Base-by-base conservation (phyloP, 2,797 vertebrate species). In the Pipistrellus kuhlii region DNA sequence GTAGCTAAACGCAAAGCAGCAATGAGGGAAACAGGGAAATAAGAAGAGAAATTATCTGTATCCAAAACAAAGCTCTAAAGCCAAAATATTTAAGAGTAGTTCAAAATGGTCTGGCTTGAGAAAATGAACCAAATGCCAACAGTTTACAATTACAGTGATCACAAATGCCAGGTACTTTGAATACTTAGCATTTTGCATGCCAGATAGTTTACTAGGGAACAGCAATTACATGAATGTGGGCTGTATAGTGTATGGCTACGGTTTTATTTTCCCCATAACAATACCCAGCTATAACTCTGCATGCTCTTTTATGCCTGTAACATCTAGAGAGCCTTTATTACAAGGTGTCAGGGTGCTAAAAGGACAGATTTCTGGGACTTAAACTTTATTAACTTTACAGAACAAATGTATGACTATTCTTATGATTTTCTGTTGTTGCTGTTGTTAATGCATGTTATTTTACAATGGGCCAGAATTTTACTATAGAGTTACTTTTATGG, bases 181-280 rank as follows among this genome's bases (percentile, higher is more conserved):
- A 94, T 95, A 96, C 62, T 90, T 96, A 97, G 84, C 57, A 84
- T 96, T 97, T 83, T 93, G 91, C 73, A 48, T 97, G 96, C 93
- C 97, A 97, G 94, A 78, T 68, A 97, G 93, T 95, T 98, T 97
- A 97, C 94, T 90, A 93, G 91, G 88, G 95, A 97, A 97, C 80
- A 96, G 87, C 95, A 98, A 92, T 97, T 97, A 97, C 35, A 85
- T 5, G 23, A 95, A 95, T 93, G n/a, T 38, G 87, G 96, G 71
- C 78, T 77, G 62, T 95, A 87, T 62, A 55, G 91, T 69, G 94
- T 98, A 96, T 17, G 2, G 85, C 91, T 96, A 89, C 80, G 85
- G 82, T 93, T 95, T 97, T 94, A 90, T 97, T 97, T 97, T 89
- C 69, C 95, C 77, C 68, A 48, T 25, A 83, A 87, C 85, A 92